These are phyloP conservation scores for Cottoperca gobio DNA, from an alignment of 2,797 vertebrate genomes.

Conservation along the genomic window DNA sequence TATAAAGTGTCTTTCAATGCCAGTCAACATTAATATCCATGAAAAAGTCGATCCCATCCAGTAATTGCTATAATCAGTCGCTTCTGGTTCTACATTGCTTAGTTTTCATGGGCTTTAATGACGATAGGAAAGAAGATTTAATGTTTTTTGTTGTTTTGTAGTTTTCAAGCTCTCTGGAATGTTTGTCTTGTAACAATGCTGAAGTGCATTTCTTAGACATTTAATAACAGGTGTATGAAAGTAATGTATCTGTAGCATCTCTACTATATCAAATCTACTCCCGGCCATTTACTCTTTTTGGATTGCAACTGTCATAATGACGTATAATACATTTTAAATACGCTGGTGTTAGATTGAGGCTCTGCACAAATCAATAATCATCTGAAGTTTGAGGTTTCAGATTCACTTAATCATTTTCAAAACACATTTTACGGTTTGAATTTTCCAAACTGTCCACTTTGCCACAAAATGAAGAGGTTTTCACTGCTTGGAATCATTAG, in stretches of 20 bases:
- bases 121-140: neutral
- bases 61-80: conserved; percentile 5
- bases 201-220: neutral
- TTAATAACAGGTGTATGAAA: neutral
- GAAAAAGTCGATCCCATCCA: conserved; percentile 4
- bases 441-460: conserved; percentile 13
- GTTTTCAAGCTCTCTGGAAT: neutral
- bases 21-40: conserved; percentile 30
- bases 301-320: neutral
- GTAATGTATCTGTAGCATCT: neutral
- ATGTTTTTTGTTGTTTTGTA: neutral
- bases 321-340: neutral
- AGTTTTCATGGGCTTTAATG: neutral
- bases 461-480: conserved; percentile 10
- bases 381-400: neutral
- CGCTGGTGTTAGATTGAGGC: neutral
- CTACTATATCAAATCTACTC: neutral
- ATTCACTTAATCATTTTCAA: conserved; percentile 16
- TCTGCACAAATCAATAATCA: neutral
- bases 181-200: conserved; percentile 1
- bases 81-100: conserved; percentile 9
- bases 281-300: neutral
- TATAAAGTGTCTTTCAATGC: conserved; percentile 52
- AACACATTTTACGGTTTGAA: conserved; percentile 16
- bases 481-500: conserved; percentile 3